Conservation (phyloP, 2,113 vertebrate genomes). For the Panthera uncia region DNA sequence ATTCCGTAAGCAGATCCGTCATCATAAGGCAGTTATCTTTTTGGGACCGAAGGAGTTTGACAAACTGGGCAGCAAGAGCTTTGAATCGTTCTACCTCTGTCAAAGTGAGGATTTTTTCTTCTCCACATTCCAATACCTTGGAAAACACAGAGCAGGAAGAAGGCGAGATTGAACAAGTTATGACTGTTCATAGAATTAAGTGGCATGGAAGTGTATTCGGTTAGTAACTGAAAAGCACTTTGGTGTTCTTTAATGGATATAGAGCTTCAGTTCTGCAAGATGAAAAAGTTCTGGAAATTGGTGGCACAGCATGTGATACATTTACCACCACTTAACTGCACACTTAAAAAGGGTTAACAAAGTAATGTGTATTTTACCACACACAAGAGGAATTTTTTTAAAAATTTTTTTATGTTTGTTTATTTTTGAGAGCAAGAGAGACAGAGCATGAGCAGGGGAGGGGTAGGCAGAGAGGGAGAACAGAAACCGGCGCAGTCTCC, state of each 20-base stretch:
- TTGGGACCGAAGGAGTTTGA: conserved; percentile 95
- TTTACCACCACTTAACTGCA: neutral
- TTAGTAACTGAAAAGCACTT: neutral
- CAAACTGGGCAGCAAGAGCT: conserved; percentile 96
- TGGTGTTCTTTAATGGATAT: neutral
- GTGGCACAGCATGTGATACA: neutral
- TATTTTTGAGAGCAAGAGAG: too few species aligned
- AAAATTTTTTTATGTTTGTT: too few species aligned
- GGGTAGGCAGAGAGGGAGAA: too few species aligned
- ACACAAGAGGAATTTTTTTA: neutral
- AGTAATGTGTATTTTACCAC: neutral
- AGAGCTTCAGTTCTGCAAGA: neutral
- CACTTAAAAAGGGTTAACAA: neutral
- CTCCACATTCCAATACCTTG: conserved; percentile 96
- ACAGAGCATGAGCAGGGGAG: too few species aligned
- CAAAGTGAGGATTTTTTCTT: conserved; percentile 94
- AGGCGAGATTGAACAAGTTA: neutral
- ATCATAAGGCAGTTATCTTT: conserved; percentile 93
- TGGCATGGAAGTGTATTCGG: neutral
- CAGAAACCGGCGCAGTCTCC: too few species aligned
- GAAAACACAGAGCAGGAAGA: neutral
- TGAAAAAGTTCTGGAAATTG: neutral
- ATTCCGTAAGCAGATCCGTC: conserved; percentile 91
- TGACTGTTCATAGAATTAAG: neutral
- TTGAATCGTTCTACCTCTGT: conserved; percentile 96